Conservation (phyloP, 2,797 vertebrate genomes). For the Numenius phaeopus region DNA sequence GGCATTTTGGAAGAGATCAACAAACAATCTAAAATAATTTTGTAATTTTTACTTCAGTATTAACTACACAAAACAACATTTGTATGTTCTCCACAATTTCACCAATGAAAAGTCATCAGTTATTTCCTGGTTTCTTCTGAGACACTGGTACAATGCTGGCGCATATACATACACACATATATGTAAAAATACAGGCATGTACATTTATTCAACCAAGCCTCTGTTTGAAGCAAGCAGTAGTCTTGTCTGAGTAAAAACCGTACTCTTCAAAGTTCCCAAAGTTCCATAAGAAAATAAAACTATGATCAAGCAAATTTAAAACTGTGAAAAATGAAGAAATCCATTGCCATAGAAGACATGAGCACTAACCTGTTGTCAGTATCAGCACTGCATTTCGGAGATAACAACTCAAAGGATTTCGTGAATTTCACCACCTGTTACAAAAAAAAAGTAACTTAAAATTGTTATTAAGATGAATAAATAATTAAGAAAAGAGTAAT, state of each 20-base stretch:
- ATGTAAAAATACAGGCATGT: rapidly evolving
- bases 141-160: neutral
- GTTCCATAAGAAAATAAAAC: neutral
- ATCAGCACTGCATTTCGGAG: constrained; percentile 97
- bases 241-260: neutral
- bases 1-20: neutral
- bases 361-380: constrained; percentile 90
- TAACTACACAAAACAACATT: neutral
- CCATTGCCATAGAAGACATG: neutral
- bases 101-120: neutral
- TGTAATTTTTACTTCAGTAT: constrained; percentile 28
- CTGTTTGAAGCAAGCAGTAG: neutral
- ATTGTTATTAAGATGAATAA: neutral
- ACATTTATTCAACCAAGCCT: neutral
- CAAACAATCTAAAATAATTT: constrained; percentile 12
- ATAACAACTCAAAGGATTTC: constrained; percentile 96
- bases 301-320: neutral
- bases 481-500: neutral
- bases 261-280: neutral
- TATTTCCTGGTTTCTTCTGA: neutral
- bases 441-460: constrained; percentile 27
- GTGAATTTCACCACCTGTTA: constrained; percentile 98
- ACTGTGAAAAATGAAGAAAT: neutral
- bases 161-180: rapidly evolving
- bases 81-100: neutral